These are phyloP conservation scores for Nycteola revayana DNA, from an alignment of 2,888 invertebrate species.

Conservation along the genomic window DNA sequence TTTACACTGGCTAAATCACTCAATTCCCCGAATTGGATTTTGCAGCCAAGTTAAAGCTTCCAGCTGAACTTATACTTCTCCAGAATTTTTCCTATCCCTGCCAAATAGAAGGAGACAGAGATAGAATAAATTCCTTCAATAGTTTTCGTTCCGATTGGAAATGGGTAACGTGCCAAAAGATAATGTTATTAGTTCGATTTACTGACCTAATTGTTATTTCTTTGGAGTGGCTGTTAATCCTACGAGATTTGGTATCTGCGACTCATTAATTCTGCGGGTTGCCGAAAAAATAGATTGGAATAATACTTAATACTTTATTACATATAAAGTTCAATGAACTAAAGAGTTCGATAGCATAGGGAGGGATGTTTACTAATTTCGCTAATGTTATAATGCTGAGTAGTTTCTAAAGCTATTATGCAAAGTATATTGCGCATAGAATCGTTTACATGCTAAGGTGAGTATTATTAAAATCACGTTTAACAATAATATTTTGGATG, in stretches of 20 bases:
- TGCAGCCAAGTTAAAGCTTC: constrained; percentile 17
- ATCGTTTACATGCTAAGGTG: too few relatives aligned
- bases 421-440: too few relatives aligned
- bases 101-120: constrained; percentile 10
- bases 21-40: constrained; percentile 3
- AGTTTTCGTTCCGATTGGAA: constrained; percentile 25
- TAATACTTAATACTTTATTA: constrained; percentile 1
- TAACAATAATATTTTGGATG: too few relatives aligned
- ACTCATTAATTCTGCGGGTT: constrained; percentile 11
- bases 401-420: constrained; percentile 10
- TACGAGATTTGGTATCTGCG: constrained; percentile 14
- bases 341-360: constrained; percentile 8
- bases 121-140: constrained; percentile 25
- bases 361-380: constrained; percentile 7
- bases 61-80: constrained; percentile 17
- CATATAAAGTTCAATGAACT: constrained; percentile 13
- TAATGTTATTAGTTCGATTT: constrained; percentile 37
- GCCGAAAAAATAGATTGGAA: constrained; percentile 1
- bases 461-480: too few relatives aligned
- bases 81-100: constrained; percentile 14
- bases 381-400: constrained; percentile 16
- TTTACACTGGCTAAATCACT: constrained; percentile 24
- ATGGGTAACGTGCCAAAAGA: constrained; percentile 35
- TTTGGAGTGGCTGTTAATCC: constrained; percentile 15
- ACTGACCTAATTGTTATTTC: constrained; percentile 36